Percentiles rank a stretch among this genome's conserved stretches.
phyloP scores from a whole-genome alignment of 2,797 vertebrate genomes.

The Carapus acus region DNA sequence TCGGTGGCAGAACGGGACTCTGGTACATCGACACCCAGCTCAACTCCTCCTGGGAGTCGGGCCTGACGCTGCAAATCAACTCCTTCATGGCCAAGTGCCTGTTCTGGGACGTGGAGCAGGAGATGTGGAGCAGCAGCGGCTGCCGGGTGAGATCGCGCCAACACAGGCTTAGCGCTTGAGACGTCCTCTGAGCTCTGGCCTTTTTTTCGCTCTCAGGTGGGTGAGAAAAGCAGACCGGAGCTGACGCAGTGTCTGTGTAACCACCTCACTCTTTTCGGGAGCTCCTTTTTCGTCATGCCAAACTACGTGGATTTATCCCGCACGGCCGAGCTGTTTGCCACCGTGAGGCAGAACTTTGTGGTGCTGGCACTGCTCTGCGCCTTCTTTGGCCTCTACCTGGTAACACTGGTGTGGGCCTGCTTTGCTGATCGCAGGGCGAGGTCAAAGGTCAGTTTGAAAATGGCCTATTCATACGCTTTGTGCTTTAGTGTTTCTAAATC shows the following conservation, averaged over 20 bases:
- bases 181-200: background rate
- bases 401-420: slow-evolving; percentile 73
- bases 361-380: slow-evolving; percentile 72
- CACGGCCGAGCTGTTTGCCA: slow-evolving; percentile 69
- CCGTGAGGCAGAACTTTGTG: slow-evolving; percentile 71
- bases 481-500: slow-evolving; percentile 5
- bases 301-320: slow-evolving; percentile 70
- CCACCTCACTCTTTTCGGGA: slow-evolving; percentile 79
- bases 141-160: slow-evolving; percentile 58
- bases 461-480: background rate
- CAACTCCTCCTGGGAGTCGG: slow-evolving; percentile 36
- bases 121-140: slow-evolving; percentile 62
- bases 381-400: slow-evolving; percentile 73
- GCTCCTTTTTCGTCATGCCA: slow-evolving; percentile 78
- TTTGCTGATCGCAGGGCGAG: slow-evolving; percentile 72
- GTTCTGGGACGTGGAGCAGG: slow-evolving; percentile 55
- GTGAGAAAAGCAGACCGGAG: slow-evolving; percentile 41
- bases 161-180: background rate
- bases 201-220: slow-evolving; percentile 62
- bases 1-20: slow-evolving; percentile 33
- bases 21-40: slow-evolving; percentile 59
- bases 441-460: slow-evolving; percentile 66
- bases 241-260: slow-evolving; percentile 79
- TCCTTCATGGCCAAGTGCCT: slow-evolving; percentile 64
- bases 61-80: slow-evolving; percentile 40